These are phyloP conservation scores for Malurus alboscapulatus DNA, from an alignment of 2,113 vertebrate species.

Conservation along the genomic window DNA sequence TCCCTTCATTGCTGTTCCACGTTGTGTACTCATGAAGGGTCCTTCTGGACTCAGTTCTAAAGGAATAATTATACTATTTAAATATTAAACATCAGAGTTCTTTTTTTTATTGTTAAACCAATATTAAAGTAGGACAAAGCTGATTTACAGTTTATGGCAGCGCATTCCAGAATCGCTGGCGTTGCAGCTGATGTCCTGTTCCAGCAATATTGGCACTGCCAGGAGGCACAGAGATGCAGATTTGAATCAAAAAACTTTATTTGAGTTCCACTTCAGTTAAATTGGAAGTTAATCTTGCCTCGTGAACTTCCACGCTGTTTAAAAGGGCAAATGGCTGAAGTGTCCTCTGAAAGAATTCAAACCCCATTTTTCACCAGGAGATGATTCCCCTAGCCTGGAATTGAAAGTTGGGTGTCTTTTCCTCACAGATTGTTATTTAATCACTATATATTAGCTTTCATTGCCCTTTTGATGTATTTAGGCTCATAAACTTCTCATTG, in stretches of 20 bases:
- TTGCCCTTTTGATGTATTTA: conserved; percentile 52
- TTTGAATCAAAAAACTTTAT: conserved; percentile 25
- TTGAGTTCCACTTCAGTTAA: not conserved
- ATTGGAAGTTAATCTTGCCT: not conserved
- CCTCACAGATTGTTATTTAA: conserved; percentile 41
- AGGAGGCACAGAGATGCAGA: conserved; percentile 32
- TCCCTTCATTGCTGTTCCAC: not conserved
- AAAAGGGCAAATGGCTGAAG: conserved; percentile 7
- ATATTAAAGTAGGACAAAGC: conserved; percentile 25
- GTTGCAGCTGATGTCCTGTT: conserved; percentile 22
- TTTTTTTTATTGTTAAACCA: conserved; percentile 27
- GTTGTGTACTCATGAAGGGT: not conserved
- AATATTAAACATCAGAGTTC: conserved; percentile 46
- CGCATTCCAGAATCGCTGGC: not conserved
- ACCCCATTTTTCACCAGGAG: not conserved
- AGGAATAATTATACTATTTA: conserved; percentile 27
- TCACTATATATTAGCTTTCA: conserved; percentile 43
- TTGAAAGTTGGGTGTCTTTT: conserved; percentile 21
- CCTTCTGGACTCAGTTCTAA: conserved; percentile 11
- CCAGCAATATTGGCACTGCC: not conserved
- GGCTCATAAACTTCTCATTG: conserved; percentile 39
- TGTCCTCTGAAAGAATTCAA: not conserved
- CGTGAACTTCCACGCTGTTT: not conserved
- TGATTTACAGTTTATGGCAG: not conserved
- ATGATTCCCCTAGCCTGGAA: not conserved